Percentiles rank a stretch among this genome's conserved stretches.
phyloP scores from a whole-genome alignment of 2,113 vertebrate genomes.

The Lophochroa leadbeateri region DNA sequence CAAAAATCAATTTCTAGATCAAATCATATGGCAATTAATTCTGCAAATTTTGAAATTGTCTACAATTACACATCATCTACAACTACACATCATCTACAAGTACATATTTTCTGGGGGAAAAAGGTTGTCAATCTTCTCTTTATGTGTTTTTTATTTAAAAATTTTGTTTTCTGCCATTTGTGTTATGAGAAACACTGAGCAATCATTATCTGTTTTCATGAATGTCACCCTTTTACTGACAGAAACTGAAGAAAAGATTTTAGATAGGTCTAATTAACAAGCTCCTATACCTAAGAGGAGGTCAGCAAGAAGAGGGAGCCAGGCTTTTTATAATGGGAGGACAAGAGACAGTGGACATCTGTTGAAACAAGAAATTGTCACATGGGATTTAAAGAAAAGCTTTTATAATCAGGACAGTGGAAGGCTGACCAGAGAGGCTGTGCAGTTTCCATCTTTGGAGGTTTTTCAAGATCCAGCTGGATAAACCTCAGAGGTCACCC shows the following conservation, averaged over 20 bases:
- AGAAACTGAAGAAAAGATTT: not conserved
- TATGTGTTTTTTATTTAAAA: not conserved
- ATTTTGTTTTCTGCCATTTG: not conserved
- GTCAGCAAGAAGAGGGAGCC: not conserved
- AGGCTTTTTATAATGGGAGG: not conserved
- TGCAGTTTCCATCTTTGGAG: not conserved
- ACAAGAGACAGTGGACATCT: fast-evolving
- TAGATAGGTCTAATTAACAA: not conserved
- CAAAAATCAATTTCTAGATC: not conserved
- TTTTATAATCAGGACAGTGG: not conserved
- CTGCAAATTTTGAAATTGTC: not conserved
- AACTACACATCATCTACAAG: not conserved
- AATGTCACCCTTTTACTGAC: not conserved
- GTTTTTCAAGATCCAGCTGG: not conserved
- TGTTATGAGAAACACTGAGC: not conserved
- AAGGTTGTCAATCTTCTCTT: not conserved
- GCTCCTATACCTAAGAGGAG: not conserved
- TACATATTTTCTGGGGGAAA: not conserved
- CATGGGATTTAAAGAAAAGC: not conserved
- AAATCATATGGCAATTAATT: not conserved
- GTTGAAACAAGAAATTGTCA: not conserved
- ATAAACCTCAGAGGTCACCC: not conserved
- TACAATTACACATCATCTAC: not conserved
- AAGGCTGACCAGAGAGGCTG: not conserved
- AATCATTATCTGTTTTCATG: not conserved